Conservation (phyloP, 2,113 vertebrate genomes). For the Leucosticte australis region DNA sequence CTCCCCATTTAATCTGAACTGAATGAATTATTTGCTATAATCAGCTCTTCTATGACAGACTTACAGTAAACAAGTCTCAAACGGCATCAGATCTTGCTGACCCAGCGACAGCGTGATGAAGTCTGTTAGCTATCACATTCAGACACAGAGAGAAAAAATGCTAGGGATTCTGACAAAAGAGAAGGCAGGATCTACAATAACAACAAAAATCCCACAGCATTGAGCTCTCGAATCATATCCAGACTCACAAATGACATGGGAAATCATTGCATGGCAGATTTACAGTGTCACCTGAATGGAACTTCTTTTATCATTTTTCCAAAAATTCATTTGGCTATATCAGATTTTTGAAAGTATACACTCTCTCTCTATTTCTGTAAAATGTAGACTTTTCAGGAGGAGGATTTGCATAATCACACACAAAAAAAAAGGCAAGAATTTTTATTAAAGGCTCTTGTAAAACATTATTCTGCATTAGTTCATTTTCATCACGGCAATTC, state of each 20-base stretch:
- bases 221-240: neutral
- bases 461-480: neutral
- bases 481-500: neutral
- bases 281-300: neutral
- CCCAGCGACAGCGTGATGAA: neutral
- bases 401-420: neutral
- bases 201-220: neutral
- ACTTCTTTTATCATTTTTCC: neutral
- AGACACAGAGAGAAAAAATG: neutral
- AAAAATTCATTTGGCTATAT: neutral
- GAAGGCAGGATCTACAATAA: neutral
- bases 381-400: neutral
- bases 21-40: conserved; percentile 44
- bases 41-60: conserved; percentile 28
- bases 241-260: neutral
- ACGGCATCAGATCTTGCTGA: neutral
- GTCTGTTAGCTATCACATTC: neutral
- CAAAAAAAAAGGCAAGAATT: neutral
- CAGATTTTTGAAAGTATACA: neutral
- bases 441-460: neutral
- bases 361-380: neutral
- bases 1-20: conserved; percentile 24
- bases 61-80: conserved; percentile 21
- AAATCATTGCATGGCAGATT: neutral
- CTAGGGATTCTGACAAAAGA: neutral